Evolutionary conservation across 2,797 vertebrate species (phyloP), one percentile per base, ranked within the genome.

Genomic region (Rhyacichthys aspro): DNA sequence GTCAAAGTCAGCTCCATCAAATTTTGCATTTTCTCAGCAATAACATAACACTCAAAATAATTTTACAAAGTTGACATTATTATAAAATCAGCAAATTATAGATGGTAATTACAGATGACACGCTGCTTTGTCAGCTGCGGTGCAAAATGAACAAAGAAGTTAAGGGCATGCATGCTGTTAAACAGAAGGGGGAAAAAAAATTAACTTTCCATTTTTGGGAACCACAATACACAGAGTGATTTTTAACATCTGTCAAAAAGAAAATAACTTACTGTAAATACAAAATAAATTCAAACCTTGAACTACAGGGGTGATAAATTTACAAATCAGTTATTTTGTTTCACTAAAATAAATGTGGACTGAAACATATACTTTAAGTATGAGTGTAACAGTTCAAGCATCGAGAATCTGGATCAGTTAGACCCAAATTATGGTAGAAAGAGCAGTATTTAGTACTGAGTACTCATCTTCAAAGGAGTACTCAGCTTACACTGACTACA

Each of bases 231-330:
- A 84, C 43, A 37, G 72, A 76, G 62, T 49, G 63, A 81, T 76
- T 82, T 81, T 79, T 54, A 84, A 87, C 65, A 79, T 82, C 67
- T 70, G 69, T 69, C 66, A 43, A 71, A 76, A 63, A 52, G 15
- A 78, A 86, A 88, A 90, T 90, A 90, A 90, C 77, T 90, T 91
- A 90, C 62, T 53, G 85, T 78, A 84, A 87, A 88, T 86, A 88
- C 66, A 88, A 82, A 70, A 79, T 74, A 28, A 89, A 81, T 72
- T 70, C 73, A 85, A 88, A 83, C 55, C 63, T 78, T 82, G 48
- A 74, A 76, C 83, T 84, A 84, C 66, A 79, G 52, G 60, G 74
- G 53, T 76, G 72, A 60, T 76, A 62, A 67, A 66, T 76, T 79
- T 82, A 87, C 83, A 89, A 79, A 72, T 84, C 66, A 62, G 66